Conservation (phyloP, 1,140 invertebrate species). For the Camponotus vicinus region DNA sequence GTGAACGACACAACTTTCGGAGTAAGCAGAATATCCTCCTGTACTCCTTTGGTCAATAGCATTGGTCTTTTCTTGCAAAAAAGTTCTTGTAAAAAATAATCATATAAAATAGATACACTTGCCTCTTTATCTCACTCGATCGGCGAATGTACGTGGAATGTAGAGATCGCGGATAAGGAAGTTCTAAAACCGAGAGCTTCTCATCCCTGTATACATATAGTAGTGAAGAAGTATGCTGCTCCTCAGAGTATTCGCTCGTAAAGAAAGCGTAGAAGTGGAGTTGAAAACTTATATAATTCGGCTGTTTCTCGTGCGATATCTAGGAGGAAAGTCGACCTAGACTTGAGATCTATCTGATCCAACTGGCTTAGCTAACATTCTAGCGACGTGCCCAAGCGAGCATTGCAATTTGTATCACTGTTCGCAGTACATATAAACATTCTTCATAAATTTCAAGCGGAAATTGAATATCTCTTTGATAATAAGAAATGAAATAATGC, state of each 20-base stretch:
- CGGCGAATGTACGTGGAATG: constrained; percentile 19
- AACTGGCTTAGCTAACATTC: constrained; percentile 31
- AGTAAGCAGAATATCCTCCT: not conserved
- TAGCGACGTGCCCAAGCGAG: constrained; percentile 9
- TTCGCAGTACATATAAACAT: constrained; percentile 13
- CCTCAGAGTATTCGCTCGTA: constrained; percentile 36
- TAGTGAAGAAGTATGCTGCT: not conserved
- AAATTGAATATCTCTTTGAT: constrained; percentile 34
- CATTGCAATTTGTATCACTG: constrained; percentile 47
- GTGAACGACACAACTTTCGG: not conserved
- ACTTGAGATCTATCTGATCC: constrained; percentile 46
- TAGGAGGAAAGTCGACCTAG: constrained; percentile 6
- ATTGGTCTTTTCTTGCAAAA: not conserved
- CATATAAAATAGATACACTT: not conserved
- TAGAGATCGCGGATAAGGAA: constrained; percentile 24
- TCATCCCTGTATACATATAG: not conserved
- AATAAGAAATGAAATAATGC: not conserved
- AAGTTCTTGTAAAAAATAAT: not conserved
- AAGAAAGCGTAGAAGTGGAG: constrained; percentile 57
- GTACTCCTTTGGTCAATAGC: too few species aligned
- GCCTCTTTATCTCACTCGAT: constrained; percentile 24
- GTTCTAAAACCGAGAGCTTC: constrained; percentile 27
- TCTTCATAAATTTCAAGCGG: not conserved
- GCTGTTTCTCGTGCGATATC: constrained; percentile 47
- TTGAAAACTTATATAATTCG: constrained; percentile 69